Percentiles rank a stretch among this genome's conserved stretches.
phyloP scores from a whole-genome alignment of 2,113 vertebrate genomes.

The Benitochromis conjunctus region DNA sequence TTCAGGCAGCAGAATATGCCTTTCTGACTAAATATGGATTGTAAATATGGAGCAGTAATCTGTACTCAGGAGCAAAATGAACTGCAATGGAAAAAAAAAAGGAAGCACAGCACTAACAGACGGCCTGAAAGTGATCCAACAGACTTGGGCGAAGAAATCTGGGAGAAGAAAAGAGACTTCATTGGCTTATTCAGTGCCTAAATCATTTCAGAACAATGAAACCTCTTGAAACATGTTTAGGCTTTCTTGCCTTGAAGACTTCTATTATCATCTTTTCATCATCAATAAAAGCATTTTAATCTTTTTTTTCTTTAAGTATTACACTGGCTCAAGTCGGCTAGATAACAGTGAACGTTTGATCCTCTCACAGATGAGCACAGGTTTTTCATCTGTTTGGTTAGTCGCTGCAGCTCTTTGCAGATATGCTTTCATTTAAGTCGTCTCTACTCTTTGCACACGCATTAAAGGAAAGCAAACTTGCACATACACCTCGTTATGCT shows the following conservation, averaged over 20 bases:
- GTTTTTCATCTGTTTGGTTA: neutral
- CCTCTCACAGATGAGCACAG: neutral
- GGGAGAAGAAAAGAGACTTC: neutral
- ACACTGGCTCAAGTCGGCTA: neutral
- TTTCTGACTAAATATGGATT: neutral
- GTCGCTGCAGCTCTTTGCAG: neutral
- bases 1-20: neutral
- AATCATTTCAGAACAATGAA: neutral
- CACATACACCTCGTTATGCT: neutral
- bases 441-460: neutral
- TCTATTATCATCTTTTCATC: neutral
- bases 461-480: neutral
- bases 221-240: neutral
- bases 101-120: neutral
- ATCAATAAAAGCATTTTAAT: neutral
- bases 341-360: neutral
- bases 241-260: neutral
- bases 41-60: neutral
- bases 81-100: neutral
- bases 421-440: neutral
- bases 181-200: neutral
- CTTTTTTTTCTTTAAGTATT: neutral
- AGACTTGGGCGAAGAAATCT: neutral
- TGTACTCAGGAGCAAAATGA: neutral
- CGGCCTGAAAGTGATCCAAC: neutral